Base-by-base conservation (phyloP, 2,113 vertebrate species). In the Engystomops pustulosus region DNA sequence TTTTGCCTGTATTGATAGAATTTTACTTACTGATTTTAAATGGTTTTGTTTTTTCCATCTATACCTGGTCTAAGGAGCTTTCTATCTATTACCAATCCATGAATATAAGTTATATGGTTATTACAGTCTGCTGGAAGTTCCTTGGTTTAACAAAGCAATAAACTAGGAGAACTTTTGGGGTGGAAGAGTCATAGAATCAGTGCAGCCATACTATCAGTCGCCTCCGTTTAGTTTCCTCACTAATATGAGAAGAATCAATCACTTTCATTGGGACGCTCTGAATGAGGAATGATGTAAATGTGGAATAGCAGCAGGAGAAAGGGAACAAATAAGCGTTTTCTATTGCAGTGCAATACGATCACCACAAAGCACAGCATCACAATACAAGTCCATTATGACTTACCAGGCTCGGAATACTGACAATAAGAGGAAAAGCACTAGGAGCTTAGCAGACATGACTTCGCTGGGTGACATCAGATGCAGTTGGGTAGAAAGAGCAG, bases 341-440 rank as follows among this genome's bases (percentile, higher is more conserved):
- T 20, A 15, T 79, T 3, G 8, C 55, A 65, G 23, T n/a, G 8
- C 47, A 68, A 36, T 49, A 68, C 9, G 4, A 34, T 67, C 60
- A 80, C 27, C 6, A 71, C 15, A 53, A 55, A 71, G 7, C 62
- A 81, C 65, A 41, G 25, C 25, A 41, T 41, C 9, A 49, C 27
- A 76, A 69, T 25, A 83, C 62, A 25, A 51, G 23, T 18, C 6
- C 11, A 68, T 23, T 41, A 14, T 36, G 88, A 95, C 97, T 96
- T 90, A 99, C 97, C 96, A 91, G 36, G 93, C 93, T 65, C 93
- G 90, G 49, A 97, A 94, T 76, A 93, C 93, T 0, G 94, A 95
- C 83, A 97, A 90, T 47, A 98, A 93, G 83, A 94, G 91, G 85
- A 96, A 88, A 80, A 90, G 86, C 51, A 91, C 87, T 89, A 95